phyloP scores from a whole-genome alignment of 2,113 vertebrate species.

The Oxyruncus cristatus region DNA sequence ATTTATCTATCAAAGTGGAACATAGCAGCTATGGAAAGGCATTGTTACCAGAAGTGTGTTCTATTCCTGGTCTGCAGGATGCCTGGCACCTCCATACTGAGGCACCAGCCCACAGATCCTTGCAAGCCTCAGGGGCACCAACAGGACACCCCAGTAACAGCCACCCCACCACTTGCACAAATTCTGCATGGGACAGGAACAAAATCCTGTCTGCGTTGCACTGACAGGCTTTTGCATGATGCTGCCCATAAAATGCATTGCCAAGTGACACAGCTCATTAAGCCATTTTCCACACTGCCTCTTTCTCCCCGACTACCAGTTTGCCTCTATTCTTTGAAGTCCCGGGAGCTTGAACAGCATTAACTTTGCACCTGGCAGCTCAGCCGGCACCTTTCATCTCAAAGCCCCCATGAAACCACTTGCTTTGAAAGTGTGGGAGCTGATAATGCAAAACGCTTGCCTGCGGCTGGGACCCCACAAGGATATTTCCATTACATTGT shows the following conservation, averaged over 20 bases:
- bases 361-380: neutral
- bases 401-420: neutral
- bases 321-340: neutral
- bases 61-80: rapidly evolving
- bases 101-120: neutral
- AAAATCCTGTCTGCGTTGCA: neutral
- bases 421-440: neutral
- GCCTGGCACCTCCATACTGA: neutral
- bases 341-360: neutral
- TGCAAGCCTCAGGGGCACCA: rapidly evolving
- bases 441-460: neutral
- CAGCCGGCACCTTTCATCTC: neutral
- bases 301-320: rapidly evolving
- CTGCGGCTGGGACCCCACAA: neutral
- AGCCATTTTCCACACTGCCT: neutral
- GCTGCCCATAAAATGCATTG: neutral
- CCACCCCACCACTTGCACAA: neutral
- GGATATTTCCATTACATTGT: neutral
- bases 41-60: neutral
- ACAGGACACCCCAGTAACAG: neutral
- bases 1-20: neutral
- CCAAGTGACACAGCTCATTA: neutral
- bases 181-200: neutral
- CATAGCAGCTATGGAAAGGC: neutral
- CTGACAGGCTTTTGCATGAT: rapidly evolving